A percentile compares a stretch with the other conserved stretches of the same genome.
phyloP scores from a whole-genome alignment of 2,888 invertebrate species.

The Choristoneura rosaceana region DNA sequence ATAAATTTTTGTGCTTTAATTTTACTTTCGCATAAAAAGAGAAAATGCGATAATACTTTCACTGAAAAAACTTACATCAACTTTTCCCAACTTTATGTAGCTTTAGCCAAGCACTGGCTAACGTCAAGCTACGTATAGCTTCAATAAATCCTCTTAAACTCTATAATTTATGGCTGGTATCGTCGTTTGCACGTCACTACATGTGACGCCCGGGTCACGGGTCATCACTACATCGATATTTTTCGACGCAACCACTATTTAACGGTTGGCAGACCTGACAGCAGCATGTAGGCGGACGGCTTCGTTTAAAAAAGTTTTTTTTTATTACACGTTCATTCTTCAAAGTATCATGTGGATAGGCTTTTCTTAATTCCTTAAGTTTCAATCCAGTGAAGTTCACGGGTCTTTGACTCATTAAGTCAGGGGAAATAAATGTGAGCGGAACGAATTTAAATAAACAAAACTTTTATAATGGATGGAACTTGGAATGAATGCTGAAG shows the following conservation, averaged over 20 bases:
- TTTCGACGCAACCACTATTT: slow-evolving; percentile 52
- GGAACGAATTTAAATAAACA: slow-evolving; percentile 21
- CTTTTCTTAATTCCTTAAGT: slow-evolving; percentile 20
- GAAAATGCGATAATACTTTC: too few relatives aligned
- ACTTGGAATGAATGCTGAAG: not conserved
- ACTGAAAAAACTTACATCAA: not conserved
- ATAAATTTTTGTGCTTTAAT: too few relatives aligned
- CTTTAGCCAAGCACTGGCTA: not conserved
- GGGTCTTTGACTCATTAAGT: slow-evolving; percentile 20
- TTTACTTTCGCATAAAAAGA: too few relatives aligned
- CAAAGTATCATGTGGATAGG: slow-evolving; percentile 10
- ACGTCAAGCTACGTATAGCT: not conserved
- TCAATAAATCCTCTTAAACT: slow-evolving; percentile 18
- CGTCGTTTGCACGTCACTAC: slow-evolving; percentile 48
- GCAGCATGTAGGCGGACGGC: slow-evolving; percentile 50
- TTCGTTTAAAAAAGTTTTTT: slow-evolving; percentile 37
- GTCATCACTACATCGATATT: slow-evolving; percentile 56
- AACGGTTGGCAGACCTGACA: slow-evolving; percentile 61
- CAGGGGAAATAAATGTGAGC: slow-evolving; percentile 8
- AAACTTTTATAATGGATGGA: not conserved
- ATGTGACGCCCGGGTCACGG: slow-evolving; percentile 51
- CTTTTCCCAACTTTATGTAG: not conserved
- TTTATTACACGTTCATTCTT: slow-evolving; percentile 3
- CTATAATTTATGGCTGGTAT: slow-evolving; percentile 33
- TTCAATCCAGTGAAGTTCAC: slow-evolving; percentile 17